Evolutionary conservation across 2,888 invertebrate species (phyloP), one percentile per base, ranked within the genome.

Genomic region (Norana najaformis): DNA sequence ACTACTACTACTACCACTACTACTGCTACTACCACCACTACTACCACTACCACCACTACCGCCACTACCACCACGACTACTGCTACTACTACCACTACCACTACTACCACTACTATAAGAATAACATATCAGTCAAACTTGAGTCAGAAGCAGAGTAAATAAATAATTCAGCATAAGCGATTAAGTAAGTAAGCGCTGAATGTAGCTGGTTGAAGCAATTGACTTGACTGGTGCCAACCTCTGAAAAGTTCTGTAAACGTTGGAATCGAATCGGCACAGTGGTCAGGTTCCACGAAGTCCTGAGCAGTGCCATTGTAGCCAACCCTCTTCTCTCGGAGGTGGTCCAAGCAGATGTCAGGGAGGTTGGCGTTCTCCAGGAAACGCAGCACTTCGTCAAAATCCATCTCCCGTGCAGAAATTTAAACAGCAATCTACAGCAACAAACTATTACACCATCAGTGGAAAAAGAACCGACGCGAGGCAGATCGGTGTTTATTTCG

Each of bases 251-350:
- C 85, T 6, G 85, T 14, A 36, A 35, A 85, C 18, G 85, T 85
- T n/a, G 85, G 85, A 85, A 85, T 85, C 6, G 36, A 35, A 37
- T 85, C 85, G 5, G 85, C 85, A 35, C 85, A 85, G 37, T 85
- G 8, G 4, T 3, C 83, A 35, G 1, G n/a, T 1, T 85, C 85
- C 85, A 37, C 37, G 20, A 35, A 8, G 2, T 85, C 36, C 36
- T 8, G 85, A 14, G 34, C 85, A 34, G 85, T 36, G 34, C 36
- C 85, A 37, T 85, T 85, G 36, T 36, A 13, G 16, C 5, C 18
- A 2, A 6, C 85, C 35, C 8, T 13, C n/a, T 85, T 37, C 85
- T 3, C 37, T 18, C 36, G 36, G 37, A 85, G 20, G 18, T n/a
- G 85, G 5, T 85, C 18, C 85, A 34, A 36, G 37, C 85, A 85